Conservation (phyloP, 2,888 invertebrate species). For the Danaus chrysippus region DNA sequence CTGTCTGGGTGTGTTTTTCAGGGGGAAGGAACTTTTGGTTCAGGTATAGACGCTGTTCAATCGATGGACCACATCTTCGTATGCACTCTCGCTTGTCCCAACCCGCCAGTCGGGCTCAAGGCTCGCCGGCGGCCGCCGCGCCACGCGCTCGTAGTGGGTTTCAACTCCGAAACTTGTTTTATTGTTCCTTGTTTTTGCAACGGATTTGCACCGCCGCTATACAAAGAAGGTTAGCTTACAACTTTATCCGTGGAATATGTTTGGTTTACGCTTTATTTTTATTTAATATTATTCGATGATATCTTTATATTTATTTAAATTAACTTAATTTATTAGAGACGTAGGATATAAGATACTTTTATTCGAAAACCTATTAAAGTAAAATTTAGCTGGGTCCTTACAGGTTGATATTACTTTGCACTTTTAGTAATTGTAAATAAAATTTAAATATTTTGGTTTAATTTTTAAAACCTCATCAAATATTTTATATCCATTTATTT, state of each 20-base stretch:
- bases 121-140: constrained; percentile 33
- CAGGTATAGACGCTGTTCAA: constrained; percentile 23
- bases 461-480: too few species aligned
- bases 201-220: constrained; percentile 25
- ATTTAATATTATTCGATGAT: not conserved
- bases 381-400: too few species aligned
- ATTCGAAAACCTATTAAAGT: too few species aligned
- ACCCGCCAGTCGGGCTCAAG: constrained; percentile 35
- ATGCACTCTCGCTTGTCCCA: constrained; percentile 29
- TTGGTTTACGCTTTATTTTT: not conserved
- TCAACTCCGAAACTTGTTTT: constrained; percentile 27
- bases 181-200: constrained; percentile 24
- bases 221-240: constrained; percentile 27
- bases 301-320: not conserved
- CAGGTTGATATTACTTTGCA: too few species aligned
- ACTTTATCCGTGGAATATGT: constrained; percentile 4
- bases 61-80: constrained; percentile 24
- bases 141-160: constrained; percentile 32
- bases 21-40: constrained; percentile 22
- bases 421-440: too few species aligned
- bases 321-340: too few species aligned
- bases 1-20: constrained; percentile 6
- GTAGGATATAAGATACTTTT: too few species aligned
- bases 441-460: too few species aligned
- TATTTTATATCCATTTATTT: too few species aligned